A percentile compares a stretch with the other conserved stretches of the same genome.
Conservation (phyloP, 2,797 vertebrate genomes). For the Lutjanus campechanus region DNA sequence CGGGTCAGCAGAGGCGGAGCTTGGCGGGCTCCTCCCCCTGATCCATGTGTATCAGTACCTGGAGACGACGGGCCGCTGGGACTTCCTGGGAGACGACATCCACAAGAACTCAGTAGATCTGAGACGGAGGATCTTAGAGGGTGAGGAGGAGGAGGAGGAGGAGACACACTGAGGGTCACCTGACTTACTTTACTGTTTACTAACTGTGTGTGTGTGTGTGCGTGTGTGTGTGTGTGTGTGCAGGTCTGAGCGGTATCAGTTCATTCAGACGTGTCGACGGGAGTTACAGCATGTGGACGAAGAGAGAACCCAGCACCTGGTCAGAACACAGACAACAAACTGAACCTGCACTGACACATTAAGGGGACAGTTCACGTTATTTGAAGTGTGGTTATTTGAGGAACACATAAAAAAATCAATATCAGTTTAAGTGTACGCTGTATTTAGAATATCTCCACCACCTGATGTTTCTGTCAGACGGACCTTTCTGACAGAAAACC, state of each 20-base stretch:
- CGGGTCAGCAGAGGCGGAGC: slow-evolving; percentile 88
- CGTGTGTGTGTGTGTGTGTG: slow-evolving; percentile 29
- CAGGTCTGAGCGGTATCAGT: slow-evolving; percentile 87
- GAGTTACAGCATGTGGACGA: slow-evolving; percentile 91
- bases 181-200: no score
- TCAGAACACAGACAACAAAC: slow-evolving; percentile 72
- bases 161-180: neutral
- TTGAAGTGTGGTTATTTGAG: no score
- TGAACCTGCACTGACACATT: neutral
- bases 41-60: slow-evolving; percentile 90
- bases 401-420: no score
- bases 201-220: slow-evolving; percentile 8
- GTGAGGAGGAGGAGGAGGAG: slow-evolving; percentile 78
- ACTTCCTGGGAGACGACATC: slow-evolving; percentile 75
- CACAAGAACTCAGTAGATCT: slow-evolving; percentile 69
- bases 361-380: no score
- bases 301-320: slow-evolving; percentile 88
- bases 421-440: no score
- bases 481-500: no score
- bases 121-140: slow-evolving; percentile 83
- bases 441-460: no score
- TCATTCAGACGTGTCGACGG: slow-evolving; percentile 86
- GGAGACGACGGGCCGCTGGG: slow-evolving; percentile 86
- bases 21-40: slow-evolving; percentile 83
- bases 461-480: no score